These are phyloP conservation scores for Intellagama lesueurii DNA, from an alignment of 2,797 vertebrate species.

Conservation along the genomic window DNA sequence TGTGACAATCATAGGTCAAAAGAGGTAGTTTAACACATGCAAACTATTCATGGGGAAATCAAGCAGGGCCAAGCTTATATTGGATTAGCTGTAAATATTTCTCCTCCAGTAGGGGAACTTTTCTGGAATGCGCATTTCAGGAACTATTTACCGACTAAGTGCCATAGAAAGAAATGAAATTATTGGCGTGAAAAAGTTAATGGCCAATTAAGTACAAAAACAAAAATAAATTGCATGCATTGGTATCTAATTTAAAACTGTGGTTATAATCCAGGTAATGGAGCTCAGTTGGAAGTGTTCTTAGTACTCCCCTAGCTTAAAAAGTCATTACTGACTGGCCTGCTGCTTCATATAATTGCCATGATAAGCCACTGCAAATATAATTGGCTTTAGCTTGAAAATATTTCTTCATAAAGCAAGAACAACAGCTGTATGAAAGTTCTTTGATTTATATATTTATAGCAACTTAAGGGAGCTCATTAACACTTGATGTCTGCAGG, in stretches of 20 bases:
- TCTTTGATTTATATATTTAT: conserved; percentile 73
- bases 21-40: conserved; percentile 24
- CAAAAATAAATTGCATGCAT: conserved; percentile 71
- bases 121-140: conserved; percentile 57
- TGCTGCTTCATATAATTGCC: conserved; percentile 80
- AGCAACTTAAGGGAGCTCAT: conserved; percentile 69
- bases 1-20: not conserved
- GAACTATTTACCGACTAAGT: conserved; percentile 61
- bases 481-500: conserved; percentile 58
- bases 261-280: conserved; percentile 74
- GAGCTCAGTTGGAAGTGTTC: conserved; percentile 74
- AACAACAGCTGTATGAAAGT: conserved; percentile 66
- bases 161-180: conserved; percentile 73
- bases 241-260: conserved; percentile 74
- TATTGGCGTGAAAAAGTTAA: conserved; percentile 73
- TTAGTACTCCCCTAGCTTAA: conserved; percentile 72
- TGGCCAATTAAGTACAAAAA: conserved; percentile 74
- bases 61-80: not conserved
- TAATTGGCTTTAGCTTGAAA: conserved; percentile 75
- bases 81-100: conserved; percentile 43
- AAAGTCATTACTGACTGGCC: conserved; percentile 77
- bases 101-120: conserved; percentile 20
- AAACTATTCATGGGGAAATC: conserved; percentile 24
- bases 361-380: conserved; percentile 79
- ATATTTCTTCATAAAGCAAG: conserved; percentile 70